Percentiles rank a stretch among this genome's conserved stretches.
Conservation (phyloP, 2,113 vertebrate genomes). For the Mobula hypostoma region DNA sequence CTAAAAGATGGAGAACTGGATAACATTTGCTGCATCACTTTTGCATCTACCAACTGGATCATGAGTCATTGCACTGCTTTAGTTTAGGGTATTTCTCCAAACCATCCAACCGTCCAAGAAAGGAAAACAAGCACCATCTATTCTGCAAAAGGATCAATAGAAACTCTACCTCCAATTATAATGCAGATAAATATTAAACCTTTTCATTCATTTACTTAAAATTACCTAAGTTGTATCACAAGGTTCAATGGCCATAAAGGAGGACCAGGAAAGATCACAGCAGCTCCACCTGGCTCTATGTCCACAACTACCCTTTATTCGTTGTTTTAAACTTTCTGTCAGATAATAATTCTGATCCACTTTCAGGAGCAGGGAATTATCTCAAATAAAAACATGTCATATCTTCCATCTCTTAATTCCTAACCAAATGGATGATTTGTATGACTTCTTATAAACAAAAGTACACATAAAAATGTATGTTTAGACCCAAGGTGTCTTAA, state of each 20-base stretch:
- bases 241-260: background rate
- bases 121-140: background rate
- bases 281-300: background rate
- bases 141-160: background rate
- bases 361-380: background rate
- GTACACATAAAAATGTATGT: too few species aligned
- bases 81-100: background rate
- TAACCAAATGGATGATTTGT: background rate
- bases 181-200: background rate
- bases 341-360: background rate
- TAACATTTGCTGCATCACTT: background rate
- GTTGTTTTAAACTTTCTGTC: background rate
- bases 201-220: background rate
- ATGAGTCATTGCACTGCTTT: background rate
- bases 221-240: background rate
- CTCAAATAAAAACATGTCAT: background rate
- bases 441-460: too few species aligned
- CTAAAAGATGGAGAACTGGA: conserved; percentile 45
- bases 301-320: background rate
- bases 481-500: background rate
- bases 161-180: background rate
- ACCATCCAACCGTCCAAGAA: background rate
- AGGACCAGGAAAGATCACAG: background rate
- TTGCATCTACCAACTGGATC: background rate
- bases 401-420: background rate